These are phyloP conservation scores for Porites rus DNA, from an alignment of 92 coral and sea anemone species.

Conservation along the genomic window DNA sequence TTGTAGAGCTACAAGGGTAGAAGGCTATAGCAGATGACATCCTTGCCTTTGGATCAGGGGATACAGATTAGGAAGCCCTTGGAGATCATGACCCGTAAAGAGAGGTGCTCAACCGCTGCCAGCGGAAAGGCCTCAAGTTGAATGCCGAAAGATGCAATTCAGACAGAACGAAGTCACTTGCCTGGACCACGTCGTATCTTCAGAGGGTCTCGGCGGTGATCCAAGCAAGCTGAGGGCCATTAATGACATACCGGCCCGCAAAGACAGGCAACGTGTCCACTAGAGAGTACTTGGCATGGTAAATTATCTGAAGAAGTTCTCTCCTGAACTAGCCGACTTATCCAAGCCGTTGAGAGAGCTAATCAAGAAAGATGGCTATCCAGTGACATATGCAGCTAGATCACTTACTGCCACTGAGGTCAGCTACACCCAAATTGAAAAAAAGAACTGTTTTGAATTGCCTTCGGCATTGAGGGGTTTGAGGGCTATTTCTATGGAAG, in stretches of 20 bases:
- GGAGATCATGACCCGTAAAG: conserved; percentile 47
- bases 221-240: conserved; percentile 39
- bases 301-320: conserved; percentile 66
- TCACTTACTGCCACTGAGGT: too few relatives aligned
- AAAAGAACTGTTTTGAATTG: too few relatives aligned
- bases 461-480: conserved; percentile 16
- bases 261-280: conserved; percentile 58
- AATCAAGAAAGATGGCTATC: conserved; percentile 40
- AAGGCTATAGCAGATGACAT: conserved; percentile 54
- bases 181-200: conserved; percentile 33
- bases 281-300: conserved; percentile 59
- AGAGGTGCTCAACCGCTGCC: conserved; percentile 56
- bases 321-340: conserved; percentile 53
- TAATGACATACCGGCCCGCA: conserved; percentile 37
- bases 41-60: conserved; percentile 25
- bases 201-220: conserved; percentile 30
- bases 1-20: conserved; percentile 38
- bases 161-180: conserved; percentile 12
- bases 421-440: too few relatives aligned
- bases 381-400: too few relatives aligned
- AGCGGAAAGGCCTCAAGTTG: conserved; percentile 40
- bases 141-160: conserved; percentile 51
- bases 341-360: conserved; percentile 61
- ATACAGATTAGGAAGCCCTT: conserved; percentile 40
- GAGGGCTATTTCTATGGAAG: conserved; percentile 31